Percentiles rank a stretch among this genome's conserved stretches.
phyloP scores from a whole-genome alignment of 2,797 vertebrate genomes.

The Orestias chungarensis region DNA sequence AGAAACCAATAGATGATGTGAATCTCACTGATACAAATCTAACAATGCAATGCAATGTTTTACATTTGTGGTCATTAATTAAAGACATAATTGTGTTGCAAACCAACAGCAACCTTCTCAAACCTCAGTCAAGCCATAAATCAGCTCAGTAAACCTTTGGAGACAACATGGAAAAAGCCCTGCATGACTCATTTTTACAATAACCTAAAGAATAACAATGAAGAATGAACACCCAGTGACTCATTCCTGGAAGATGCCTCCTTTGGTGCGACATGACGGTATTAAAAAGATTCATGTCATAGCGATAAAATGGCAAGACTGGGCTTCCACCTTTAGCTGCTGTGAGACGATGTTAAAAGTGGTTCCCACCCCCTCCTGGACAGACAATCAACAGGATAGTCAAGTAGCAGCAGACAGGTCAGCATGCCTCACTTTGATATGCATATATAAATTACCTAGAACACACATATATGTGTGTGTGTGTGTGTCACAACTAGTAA shows the following conservation, averaged over 20 bases:
- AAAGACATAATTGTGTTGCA: not conserved
- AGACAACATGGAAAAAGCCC: not conserved
- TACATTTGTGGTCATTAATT: not conserved
- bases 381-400: constrained; percentile 56
- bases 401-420: constrained; percentile 61
- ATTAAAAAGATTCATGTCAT: constrained; percentile 16
- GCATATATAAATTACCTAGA: no score
- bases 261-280: constrained; percentile 3
- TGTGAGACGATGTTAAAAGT: constrained; percentile 51
- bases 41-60: not conserved
- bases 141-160: not conserved
- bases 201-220: constrained; percentile 12
- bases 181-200: not conserved
- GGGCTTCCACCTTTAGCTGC: constrained; percentile 35
- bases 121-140: not conserved
- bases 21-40: no score
- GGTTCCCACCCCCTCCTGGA: constrained; percentile 23
- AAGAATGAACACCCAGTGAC: constrained; percentile 15
- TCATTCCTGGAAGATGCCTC: constrained; percentile 13
- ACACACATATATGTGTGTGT: constrained; percentile 50
- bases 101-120: not conserved
- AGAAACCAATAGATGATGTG: not conserved
- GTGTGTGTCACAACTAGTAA: no score
- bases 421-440: constrained; percentile 63
- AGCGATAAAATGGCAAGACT: constrained; percentile 19